Evolutionary conservation across 2,888 invertebrate species (phyloP).

Genomic region (Cyrtodaria siliqua): DNA sequence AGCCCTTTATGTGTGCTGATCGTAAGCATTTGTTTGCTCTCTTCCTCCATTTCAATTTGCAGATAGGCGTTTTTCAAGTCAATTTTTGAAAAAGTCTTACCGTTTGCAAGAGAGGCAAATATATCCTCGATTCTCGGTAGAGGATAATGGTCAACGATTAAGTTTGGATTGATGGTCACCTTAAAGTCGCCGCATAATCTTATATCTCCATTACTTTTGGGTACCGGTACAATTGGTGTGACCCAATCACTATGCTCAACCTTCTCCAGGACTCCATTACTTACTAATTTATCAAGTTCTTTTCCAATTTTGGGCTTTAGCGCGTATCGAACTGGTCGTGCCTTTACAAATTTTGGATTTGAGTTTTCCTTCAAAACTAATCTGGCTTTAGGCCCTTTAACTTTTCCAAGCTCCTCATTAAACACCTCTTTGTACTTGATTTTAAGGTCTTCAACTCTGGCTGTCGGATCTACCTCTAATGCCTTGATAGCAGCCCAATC

Average conservation of each 20-base stretch:
- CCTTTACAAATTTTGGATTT: conserved; percentile 37
- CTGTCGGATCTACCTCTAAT: conserved; percentile 3
- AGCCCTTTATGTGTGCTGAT: conserved; percentile 70
- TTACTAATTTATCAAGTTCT: conserved; percentile 29
- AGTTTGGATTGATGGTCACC: conserved; percentile 66
- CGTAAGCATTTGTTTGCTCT: conserved; percentile 35
- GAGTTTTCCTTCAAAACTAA: conserved; percentile 21
- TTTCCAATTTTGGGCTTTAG: conserved; percentile 41
- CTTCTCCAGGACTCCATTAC: conserved; percentile 30
- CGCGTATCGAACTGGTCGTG: conserved; percentile 45
- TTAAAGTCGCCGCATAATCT: conserved; percentile 71
- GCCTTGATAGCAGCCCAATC: conserved; percentile 40
- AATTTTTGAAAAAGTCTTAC: conserved; percentile 62
- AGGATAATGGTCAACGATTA: conserved; percentile 75
- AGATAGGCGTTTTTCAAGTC: conserved; percentile 68
- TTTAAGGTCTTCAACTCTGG: conserved; percentile 11
- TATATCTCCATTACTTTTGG: conserved; percentile 51
- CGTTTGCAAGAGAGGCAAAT: conserved; percentile 57
- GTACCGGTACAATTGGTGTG: conserved; percentile 65
- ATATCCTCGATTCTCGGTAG: conserved; percentile 67
- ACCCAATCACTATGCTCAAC: conserved; percentile 59
- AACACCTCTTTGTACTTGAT: conserved; percentile 25
- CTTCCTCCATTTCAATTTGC: conserved; percentile 40
- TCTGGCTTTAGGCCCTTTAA: conserved; percentile 14
- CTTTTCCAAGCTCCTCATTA: conserved; percentile 9